Base-by-base conservation (phyloP, 1,140 invertebrate genomes). In the Panagrolaimus sp. region DNA sequence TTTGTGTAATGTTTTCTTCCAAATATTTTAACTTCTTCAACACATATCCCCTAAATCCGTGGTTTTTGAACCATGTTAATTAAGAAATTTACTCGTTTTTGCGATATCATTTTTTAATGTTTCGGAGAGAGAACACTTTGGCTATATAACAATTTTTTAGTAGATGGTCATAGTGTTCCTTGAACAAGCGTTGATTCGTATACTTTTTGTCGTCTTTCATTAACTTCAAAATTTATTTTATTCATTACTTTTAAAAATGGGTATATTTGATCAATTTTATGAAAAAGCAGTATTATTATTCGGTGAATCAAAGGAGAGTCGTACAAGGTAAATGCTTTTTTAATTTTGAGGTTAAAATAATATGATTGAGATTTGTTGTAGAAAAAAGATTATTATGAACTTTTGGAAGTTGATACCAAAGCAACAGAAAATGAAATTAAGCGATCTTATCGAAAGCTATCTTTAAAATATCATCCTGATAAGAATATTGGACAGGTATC, bases 381-480 rank as follows among this genome's bases (percentile, higher is more conserved):
- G 76, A 71, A 64, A n/a, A 84, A 81, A 70, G 88, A 87, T 77
- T 84, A 96, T 83, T 97, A 97, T 84, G 92, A 96, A 86, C 88
- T 95, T 63, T 86, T 97, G 15, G 88, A 88, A 71, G 86, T 96
- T 15, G 74, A 87, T 43, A 85, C 87, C 74, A 88, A 91, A 78
- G 92, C 90, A 0, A 87, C 85, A 65, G 86, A 89, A 47, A 88
- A 90, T 52, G 91, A 94, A 70, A 88, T 97, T 44, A 96, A 96
- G 84, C 91, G 90, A 78, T 87, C 91, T 0, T 96, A 96, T 80
- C 87, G 91, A 73, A 93, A 92, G 84, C 82, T 93, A 63, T 93
- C 93, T 0, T 81, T 93, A 28, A 89, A 89, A 84, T 91, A 89
- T 88, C 91, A 93, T 87, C 91, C 91, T 32, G 87, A 98, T 82